Base-by-base conservation (phyloP, 1,140 invertebrate genomes). In the Pteromalus puparum region DNA sequence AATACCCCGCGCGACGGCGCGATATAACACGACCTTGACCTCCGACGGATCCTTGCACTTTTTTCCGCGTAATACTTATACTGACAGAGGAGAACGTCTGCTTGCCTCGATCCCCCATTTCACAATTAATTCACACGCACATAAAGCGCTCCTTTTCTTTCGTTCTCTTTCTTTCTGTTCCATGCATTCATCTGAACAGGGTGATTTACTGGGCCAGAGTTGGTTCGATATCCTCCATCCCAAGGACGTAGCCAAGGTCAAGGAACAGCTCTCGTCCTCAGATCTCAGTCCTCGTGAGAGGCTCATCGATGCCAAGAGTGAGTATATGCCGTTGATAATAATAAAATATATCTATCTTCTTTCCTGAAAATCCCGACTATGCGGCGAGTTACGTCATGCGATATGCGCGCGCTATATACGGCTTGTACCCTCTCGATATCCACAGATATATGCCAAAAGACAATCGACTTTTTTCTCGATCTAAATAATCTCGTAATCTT, bases 201-300 rank as follows among this genome's bases (percentile, higher is more conserved):
- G 95, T 81, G 98, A 99, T 90, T 92, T 99, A 34, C 93, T 99
- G 61, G 98, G 98, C 1, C 97, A 98, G 92, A 98, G 97, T 90
- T 95, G 97, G 94, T 99, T 99, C 92, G 98, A 99, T 91, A 98
- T 99, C 79, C 93, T 99, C 6, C 98, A 99, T 92, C 98, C 98
- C 0, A 98, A 98, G 91, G 98, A 99, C 91, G 97, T 99, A 48
- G 96, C 96, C 73, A 99, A 98, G 92, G 97, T 99, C 1, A 99
- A 99, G 92, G 98, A 99, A 90, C 98, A 99, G 90, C 93, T 99
- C 0, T 98, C 97, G 0, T 97, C 97, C 0, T 97, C 97, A 0
- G 97, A 99, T 93, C 94, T 98, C 28, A 97, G 96, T 88, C 97
- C 98, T 0, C 93, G 98, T 38, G 97, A 99, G 92, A 93, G 97